Evolutionary conservation across 2,797 vertebrate genomes (phyloP).

Genomic region (Orestias chungarensis): DNA sequence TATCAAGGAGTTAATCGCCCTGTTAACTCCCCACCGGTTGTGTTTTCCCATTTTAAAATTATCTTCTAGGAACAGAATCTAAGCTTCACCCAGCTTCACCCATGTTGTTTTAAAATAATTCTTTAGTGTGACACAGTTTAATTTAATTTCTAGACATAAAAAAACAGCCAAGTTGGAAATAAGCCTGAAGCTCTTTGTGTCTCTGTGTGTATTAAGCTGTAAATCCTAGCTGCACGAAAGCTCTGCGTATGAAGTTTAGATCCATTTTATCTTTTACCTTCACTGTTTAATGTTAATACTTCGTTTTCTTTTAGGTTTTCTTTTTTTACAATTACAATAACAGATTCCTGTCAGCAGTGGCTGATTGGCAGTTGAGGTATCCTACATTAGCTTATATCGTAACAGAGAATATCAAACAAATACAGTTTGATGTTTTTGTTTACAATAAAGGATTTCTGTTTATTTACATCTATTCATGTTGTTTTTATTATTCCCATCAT

Average conservation of each 20-base stretch:
- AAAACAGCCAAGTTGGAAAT: not conserved
- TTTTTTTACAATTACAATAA: too few relatives aligned
- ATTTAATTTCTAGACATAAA: not conserved
- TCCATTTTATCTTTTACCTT: too few relatives aligned
- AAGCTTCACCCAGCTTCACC: constrained; percentile 2
- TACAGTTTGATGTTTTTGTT: too few relatives aligned
- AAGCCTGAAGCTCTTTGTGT: constrained; percentile 1
- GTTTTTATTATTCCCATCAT: too few relatives aligned
- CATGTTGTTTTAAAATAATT: constrained; percentile 3
- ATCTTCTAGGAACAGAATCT: constrained; percentile 18
- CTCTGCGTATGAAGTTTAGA: not conserved
- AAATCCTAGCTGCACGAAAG: not conserved
- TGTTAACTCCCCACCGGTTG: constrained; percentile 33
- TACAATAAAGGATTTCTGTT: too few relatives aligned
- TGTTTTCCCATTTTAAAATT: constrained; percentile 29
- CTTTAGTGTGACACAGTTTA: not conserved
- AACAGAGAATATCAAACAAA: too few relatives aligned
- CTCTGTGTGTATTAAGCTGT: not conserved
- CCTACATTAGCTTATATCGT: too few relatives aligned
- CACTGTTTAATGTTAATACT: too few relatives aligned
- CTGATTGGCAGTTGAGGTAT: too few relatives aligned
- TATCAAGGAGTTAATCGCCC: constrained; percentile 47
- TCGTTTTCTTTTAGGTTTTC: too few relatives aligned
- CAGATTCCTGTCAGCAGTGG: too few relatives aligned
- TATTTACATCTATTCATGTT: too few relatives aligned